Conservation (phyloP, 2,113 vertebrate species). For the Cacatua alba region DNA sequence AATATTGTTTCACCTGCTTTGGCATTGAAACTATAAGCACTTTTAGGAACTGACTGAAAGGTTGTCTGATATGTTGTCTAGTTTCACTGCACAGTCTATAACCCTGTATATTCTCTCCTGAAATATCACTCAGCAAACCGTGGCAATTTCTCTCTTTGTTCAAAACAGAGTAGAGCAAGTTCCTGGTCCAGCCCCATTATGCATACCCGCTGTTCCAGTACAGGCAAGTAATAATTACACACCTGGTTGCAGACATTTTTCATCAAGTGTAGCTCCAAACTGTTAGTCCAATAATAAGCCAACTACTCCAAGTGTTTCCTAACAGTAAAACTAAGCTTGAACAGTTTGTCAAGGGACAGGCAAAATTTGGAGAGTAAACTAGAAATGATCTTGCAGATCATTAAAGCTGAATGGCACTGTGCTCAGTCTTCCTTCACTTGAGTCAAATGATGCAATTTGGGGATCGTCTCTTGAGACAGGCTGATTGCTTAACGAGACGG, state of each 20-base stretch:
- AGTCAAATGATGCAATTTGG: not conserved
- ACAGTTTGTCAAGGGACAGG: not conserved
- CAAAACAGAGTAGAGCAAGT: not conserved
- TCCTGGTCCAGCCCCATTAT: not conserved
- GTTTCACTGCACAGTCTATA: not conserved
- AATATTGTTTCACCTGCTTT: conserved; percentile 49
- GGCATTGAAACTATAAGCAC: conserved; percentile 12
- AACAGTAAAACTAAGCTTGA: conserved; percentile 21
- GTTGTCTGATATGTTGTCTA: not conserved
- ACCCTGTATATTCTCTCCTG: not conserved
- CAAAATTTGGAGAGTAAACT: not conserved
- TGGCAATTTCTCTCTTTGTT: not conserved
- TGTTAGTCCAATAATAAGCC: not conserved
- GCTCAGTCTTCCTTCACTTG: conserved; percentile 5
- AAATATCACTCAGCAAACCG: not conserved
- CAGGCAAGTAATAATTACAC: not conserved
- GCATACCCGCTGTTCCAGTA: not conserved
- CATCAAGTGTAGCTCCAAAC: not conserved
- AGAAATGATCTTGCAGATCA: not conserved
- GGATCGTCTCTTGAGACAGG: not conserved
- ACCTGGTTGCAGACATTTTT: not conserved
- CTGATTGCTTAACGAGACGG: not conserved
- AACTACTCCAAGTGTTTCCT: not conserved
- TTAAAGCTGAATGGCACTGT: not conserved
- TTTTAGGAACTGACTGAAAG: conserved; percentile 37